Evolutionary conservation across 2,113 vertebrate species (phyloP), one percentile per base, ranked within the genome.

Genomic region (Sylvicapra grimmia): DNA sequence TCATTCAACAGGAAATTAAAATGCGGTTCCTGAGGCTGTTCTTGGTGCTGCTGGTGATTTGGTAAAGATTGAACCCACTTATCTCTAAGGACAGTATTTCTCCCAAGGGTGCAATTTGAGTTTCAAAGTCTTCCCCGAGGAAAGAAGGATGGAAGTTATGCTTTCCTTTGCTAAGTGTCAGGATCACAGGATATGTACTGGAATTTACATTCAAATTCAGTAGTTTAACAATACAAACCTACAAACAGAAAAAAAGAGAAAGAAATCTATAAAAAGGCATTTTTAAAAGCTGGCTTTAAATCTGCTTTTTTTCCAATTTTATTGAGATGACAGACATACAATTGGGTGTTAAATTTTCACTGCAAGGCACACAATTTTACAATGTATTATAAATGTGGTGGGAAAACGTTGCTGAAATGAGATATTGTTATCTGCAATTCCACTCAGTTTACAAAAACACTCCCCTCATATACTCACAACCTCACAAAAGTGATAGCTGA

Each of bases 11-110:
- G 91, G 2, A 96, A 92, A 18, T 97, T 86, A 86, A 97, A 75
- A 99, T 85, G 44, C 98, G 98, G 44, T 85, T 97, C 86, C 93
- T 96, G 68, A 99, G 96, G 95, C 96, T 96, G 49, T 72, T 96
- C 97, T 98, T 98, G 49, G 98, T 89, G 49, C 92, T 96, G 44
- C 98, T 98, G 79, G 98, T 98, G 93, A 99, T 99, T 68, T 98
- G 97, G 84, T 98, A 99, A 40, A 99, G 88, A 40, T 98, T 98
- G 63, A 95, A 99, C 40, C 98, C 97, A 56, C 96, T 97, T 0
- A 98, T 65, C 96, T 99, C 98, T 47, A 99, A 95, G 99, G 99
- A 99, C 94, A 99, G 99, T 54, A 96, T 96, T 95, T 99, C 99
- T 79, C 98, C 98, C 51, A 99, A 84, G 83, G 59, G 27, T 1